phyloP scores from a whole-genome alignment of 2,888 invertebrate genomes.

The Sturmia bella region DNA sequence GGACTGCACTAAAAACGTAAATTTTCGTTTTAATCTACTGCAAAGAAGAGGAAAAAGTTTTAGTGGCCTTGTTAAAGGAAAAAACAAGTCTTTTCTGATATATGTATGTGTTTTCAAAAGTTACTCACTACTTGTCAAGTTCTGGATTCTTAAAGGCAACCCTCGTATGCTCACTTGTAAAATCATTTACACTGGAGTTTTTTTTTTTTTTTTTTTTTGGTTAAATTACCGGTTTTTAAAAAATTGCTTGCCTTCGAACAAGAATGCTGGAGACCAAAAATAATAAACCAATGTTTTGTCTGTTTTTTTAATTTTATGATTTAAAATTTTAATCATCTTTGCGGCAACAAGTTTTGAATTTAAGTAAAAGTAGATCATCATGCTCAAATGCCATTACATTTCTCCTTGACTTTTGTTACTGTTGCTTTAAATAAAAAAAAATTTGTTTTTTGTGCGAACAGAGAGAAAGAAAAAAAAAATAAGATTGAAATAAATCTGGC shows the following conservation, averaged over 20 bases:
- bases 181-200: too few species aligned
- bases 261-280: not conserved
- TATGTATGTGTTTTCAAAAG: too few species aligned
- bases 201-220: not conserved
- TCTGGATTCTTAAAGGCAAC: too few species aligned
- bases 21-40: too few species aligned
- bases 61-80: too few species aligned
- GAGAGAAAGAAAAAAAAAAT: constrained; percentile 15
- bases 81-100: too few species aligned
- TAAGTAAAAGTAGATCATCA: constrained; percentile 62
- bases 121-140: too few species aligned
- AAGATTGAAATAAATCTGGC: constrained; percentile 6
- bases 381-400: constrained; percentile 30
- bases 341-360: constrained; percentile 32
- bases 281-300: constrained; percentile 23
- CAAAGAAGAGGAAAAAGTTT: too few species aligned
- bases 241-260: constrained; percentile 1
- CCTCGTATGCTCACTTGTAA: too few species aligned
- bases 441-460: constrained; percentile 27
- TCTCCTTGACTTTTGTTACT: constrained; percentile 37
- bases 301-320: constrained; percentile 1
- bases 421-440: constrained; percentile 35
- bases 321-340: constrained; percentile 22
- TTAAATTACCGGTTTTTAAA: not conserved
- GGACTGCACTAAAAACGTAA: too few species aligned